Evolutionary conservation across 2,888 invertebrate species (phyloP), one percentile per base, ranked within the genome.

Genomic region (Mythimna albipuncta): DNA sequence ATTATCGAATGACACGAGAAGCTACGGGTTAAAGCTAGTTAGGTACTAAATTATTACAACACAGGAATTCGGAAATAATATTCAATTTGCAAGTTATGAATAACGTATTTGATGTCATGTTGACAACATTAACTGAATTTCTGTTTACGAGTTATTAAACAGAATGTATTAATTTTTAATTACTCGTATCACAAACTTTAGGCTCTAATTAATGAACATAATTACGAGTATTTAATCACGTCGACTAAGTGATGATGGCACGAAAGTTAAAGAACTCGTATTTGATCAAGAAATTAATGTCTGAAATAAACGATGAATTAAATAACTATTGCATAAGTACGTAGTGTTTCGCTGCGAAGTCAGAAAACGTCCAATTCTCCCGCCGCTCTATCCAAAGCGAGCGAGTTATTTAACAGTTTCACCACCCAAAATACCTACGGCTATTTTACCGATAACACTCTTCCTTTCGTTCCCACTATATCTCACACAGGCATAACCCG

Each of bases 131-230:
- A 21, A 38, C 44, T 13, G n/a, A 32, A 11, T 32, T 26, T 71
- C n/a, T 47, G 47, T 50, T 32, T 41, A 6, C 4, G 26, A n/a
- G n/a, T 50, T 16, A 50, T 59, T 32, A 58, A 41, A 47, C 41
- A 72, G 21, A 2, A n/a, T 1, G 10, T 13, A 70, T 47, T 35
- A 1, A 57, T 47, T 47, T 69, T 57, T 35, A 69, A 57, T 70
- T 47, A 69, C 6, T 38, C 3, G 10, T 35, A 19, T 21, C 35
- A 69, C 21, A 35, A 70, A 21, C 11, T 47, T 47, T 19, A 35
- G 4, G 41, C 2, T 41, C 13, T 61, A 7, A 11, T 6, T 13
- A 61, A 61, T 41, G 38, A 61, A 16, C 3, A 41, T 13, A 13
- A 58, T 32, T 1, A 26, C 6, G 6, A 32, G 19, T 38, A 55